Conservation (phyloP, 1,140 invertebrate genomes). For the Meloidogyne exigua region DNA sequence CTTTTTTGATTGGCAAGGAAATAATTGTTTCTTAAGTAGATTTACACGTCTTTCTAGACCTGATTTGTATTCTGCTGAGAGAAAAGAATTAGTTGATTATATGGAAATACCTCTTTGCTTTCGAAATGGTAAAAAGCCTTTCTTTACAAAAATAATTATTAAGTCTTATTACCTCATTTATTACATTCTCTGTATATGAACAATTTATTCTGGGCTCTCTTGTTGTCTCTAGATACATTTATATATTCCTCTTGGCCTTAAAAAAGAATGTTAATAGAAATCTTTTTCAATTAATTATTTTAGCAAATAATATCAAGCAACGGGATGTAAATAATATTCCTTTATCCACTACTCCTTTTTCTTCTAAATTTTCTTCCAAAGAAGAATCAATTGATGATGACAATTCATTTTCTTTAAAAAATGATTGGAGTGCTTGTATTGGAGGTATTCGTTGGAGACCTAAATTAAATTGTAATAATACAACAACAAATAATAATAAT, state of each 20-base stretch:
- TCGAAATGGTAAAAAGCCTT: background rate
- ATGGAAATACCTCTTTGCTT: slow-evolving; percentile 43
- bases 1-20: slow-evolving; percentile 43
- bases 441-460: slow-evolving; percentile 24
- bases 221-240: too few relatives aligned
- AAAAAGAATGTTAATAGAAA: background rate
- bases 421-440: slow-evolving; percentile 34
- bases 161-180: too few relatives aligned
- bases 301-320: background rate
- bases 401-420: background rate
- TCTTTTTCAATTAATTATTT: background rate
- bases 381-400: background rate
- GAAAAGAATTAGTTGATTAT: slow-evolving; percentile 44
- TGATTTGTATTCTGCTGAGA: slow-evolving; percentile 42
- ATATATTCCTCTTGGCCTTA: too few relatives aligned
- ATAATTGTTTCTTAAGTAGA: slow-evolving; percentile 49
- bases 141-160: too few relatives aligned
- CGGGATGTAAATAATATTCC: background rate
- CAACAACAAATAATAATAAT: background rate
- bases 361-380: background rate
- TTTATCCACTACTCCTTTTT: too few relatives aligned
- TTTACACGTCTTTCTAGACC: slow-evolving; percentile 40
- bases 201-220: too few relatives aligned
- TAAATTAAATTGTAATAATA: slow-evolving; percentile 32
- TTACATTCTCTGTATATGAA: too few relatives aligned